Evolutionary conservation across 2,113 vertebrate species (phyloP).

Genomic region (Leptobrachium leishanense): DNA sequence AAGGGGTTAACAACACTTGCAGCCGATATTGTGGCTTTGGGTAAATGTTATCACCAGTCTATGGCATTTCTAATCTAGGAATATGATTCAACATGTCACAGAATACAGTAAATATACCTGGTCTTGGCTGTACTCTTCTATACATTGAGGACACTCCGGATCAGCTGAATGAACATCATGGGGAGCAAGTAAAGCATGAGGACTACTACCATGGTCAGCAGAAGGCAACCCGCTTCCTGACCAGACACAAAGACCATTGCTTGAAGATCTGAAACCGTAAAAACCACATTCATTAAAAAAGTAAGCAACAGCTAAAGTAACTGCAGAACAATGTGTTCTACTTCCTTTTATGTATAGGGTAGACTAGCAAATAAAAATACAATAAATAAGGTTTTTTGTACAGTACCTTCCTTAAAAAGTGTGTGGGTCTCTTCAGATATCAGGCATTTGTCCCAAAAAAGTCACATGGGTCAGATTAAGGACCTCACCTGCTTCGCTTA

Average conservation of each 20-base stretch:
- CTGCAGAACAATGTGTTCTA: too few species aligned
- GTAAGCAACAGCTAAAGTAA: neutral
- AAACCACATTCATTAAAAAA: neutral
- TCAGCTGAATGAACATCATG: neutral
- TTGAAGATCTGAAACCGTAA: conserved; percentile 17
- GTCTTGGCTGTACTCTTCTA: neutral
- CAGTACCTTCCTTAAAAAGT: too few species aligned
- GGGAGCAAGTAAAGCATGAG: neutral
- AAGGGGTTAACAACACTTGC: too few species aligned
- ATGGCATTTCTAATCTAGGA: too few species aligned
- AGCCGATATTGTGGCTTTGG: too few species aligned
- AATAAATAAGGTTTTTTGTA: neutral
- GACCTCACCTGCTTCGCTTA: conserved; percentile 67
- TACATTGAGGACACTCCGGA: neutral
- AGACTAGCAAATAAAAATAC: neutral
- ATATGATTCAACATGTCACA: too few species aligned
- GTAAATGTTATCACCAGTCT: too few species aligned
- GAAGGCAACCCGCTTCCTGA: neutral
- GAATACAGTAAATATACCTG: conserved; percentile 26
- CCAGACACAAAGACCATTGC: conserved; percentile 5
- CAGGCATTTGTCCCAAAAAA: too few species aligned
- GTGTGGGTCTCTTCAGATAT: too few species aligned
- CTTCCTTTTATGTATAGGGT: too few species aligned
- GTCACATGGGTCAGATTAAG: too few species aligned
- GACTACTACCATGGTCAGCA: neutral